Evolutionary conservation across 2,113 vertebrate species (phyloP), one percentile per base, ranked within the genome.

Genomic region (Neopipo cinnamomea): DNA sequence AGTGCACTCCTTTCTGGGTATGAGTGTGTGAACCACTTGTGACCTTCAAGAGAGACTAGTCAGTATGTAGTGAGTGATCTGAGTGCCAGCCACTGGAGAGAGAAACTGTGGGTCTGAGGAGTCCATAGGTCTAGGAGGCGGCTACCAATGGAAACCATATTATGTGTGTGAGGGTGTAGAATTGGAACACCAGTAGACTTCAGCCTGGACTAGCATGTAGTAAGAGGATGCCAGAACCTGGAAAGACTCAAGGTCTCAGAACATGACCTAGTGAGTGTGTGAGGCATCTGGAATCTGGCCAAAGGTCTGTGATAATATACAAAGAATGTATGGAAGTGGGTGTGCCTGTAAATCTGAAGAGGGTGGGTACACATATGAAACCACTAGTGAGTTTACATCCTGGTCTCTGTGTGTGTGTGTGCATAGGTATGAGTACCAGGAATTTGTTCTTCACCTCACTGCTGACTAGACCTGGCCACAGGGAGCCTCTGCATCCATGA

Each of bases 351-450:
- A 55, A 27, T 41, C 31, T 10, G 3, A 28, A 42, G 47, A 31
- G 22, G n/a, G 19, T 39, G 3, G 6, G 7, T 28, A 18, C 33
- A 28, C 2, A 0, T 14, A 3, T 1, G 6, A 25, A 70, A 10
- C 6, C 4, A 2, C 9, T n/a, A n/a, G 6, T 8, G 58, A 73
- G 7, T 15, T 71, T 6, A 17, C 5, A 33, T 3, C 30, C 23
- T 8, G 5, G 18, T 30, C 12, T n/a, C 5, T 8, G 37, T 42
- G 14, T 21, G 8, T n/a, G 12, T 10, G 35, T 49, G 14, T 25
- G 19, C 11, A 20, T 8, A 30, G 35, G 7, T 49, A 30, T 25
- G 12, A 28, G 16, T 9, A 7, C 19, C 28, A 79, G 19, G 14
- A 8, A 8, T 0, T 6, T 14, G 25, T 25, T 39, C 42, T 81